Evolutionary conservation across 2,888 invertebrate genomes (phyloP), one percentile per base, ranked within the genome.

Genomic region (Marronus borbonicus): DNA sequence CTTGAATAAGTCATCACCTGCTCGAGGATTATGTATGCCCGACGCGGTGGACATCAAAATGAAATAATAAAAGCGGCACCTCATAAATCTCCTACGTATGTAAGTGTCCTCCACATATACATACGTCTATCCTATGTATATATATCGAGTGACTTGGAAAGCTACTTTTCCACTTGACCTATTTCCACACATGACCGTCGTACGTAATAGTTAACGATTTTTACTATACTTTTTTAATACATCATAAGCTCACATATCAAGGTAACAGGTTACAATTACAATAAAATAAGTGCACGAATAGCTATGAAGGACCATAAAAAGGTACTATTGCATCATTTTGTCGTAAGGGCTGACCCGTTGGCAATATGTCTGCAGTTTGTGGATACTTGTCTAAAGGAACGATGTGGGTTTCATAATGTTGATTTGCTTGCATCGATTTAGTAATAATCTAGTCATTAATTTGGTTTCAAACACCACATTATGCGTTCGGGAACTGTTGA

Each of bases 131-230:
- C 44, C 10, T 44, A 12, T 44, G 44, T 44, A 69, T 69, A 69
- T 50, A 10, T 24, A 49, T 50, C 28, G 14, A 24, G 24, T 50
- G 68, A 20, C 50, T 50, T 50, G 49, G 28, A 55, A 55, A 55
- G 28, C 36, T 55, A 70, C 70, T 55, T 55, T 70, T 55, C 70
- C 55, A 70, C 70, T 70, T 70, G 70, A 70, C 70, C 70, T 36
- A 70, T 70, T 70, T 55, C 36, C 55, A 8, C n/a, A 31, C 55
- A 31, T 55, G 17, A 55, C 70, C 17, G 8, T 52, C 17, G 8
- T 52, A 49, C 70, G 55, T 31, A 70, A 55, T 55, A 31, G 31
- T 31, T 55, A 70, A 58, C 36, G 70, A 70, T 70, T 55, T 70
- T 55, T 62, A 62, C 28, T 62, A 31, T 31, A 62, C 62, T 62